Conservation (phyloP, 2,113 vertebrate genomes). For the Alexandromys fortis region DNA sequence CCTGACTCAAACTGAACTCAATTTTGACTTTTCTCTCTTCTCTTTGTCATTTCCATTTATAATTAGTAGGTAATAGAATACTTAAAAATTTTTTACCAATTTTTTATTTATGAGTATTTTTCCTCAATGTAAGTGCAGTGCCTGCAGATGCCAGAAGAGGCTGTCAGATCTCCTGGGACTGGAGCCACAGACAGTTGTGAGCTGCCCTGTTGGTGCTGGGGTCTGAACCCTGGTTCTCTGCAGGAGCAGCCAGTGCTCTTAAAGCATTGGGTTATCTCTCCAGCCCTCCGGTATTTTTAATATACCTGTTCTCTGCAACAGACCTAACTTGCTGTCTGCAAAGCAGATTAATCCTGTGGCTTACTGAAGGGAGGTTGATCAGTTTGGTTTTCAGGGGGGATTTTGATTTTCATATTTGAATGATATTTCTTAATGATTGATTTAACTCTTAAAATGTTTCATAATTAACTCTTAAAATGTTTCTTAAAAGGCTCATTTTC, state of each 20-base stretch:
- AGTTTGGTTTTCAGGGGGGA: not conserved
- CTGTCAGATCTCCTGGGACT: not conserved
- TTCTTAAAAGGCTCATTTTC: not conserved
- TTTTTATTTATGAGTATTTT: not conserved
- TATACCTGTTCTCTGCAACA: not conserved
- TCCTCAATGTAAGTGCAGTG: not conserved
- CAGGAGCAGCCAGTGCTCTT: not conserved
- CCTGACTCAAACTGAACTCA: not conserved
- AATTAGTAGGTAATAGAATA: not conserved
- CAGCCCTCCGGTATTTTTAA: not conserved
- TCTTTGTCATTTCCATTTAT: constrained; percentile 34
- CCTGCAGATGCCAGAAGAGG: not conserved
- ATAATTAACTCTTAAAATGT: constrained; percentile 39
- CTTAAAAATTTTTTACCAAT: not conserved
- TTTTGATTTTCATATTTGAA: constrained; percentile 56
- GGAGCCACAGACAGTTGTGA: not conserved
- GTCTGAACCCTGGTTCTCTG: not conserved
- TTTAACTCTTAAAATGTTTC: constrained; percentile 39
- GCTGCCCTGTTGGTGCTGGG: not conserved
- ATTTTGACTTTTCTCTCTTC: constrained; percentile 23
- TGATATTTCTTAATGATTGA: constrained; percentile 33
- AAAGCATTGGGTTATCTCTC: not conserved
- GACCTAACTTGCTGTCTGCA: constrained; percentile 45
- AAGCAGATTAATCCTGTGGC: constrained; percentile 21
- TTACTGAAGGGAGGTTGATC: not conserved